Base-by-base conservation (phyloP, 2,797 vertebrate species). In the Rhinella marina region DNA sequence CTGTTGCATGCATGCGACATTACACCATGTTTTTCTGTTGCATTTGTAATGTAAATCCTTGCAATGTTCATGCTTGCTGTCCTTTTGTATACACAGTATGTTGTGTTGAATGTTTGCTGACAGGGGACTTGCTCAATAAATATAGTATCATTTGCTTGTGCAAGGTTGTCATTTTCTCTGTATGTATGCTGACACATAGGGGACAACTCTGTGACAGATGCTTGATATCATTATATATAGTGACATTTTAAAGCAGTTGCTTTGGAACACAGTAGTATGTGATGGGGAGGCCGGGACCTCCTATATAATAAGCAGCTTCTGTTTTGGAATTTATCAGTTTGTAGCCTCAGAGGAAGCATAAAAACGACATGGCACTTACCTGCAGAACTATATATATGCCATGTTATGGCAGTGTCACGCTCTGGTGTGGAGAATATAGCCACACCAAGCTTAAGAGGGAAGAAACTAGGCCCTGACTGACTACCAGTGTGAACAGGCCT, bases 171-270 rank as follows among this genome's bases (percentile, higher is more conserved):
- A 87, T 52, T 23, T 54, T 68, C 48, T 54, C 59, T 57, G 59
- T 32, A 41, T 87, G 81, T 66, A 72, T 23, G 12, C n/a, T 21
- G 32, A 52, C 7, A 66, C 32, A 72, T 52, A 17, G 12, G 29
- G 41, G 21, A 83, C 50, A 56, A 62, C 50, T n/a, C 25, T 70
- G 70, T 17, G 16, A 64, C 73, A 83, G 50, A 83, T 82, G 2
- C 50, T 78, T 87, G 27, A 56, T 72, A 61, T 70, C 21, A 82
- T 83, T 83, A 87, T 83, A 19, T 41, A 32, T 75, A 64, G 70
- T 83, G 72, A 83, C 81, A 77, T 82, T 77, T 75, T 25, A 57
- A 78, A 87, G 80, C 50, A 83, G 70, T 88, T 84, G 59, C 41
- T n/a, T 25, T 66, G 50, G 32, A 54, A 41, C 52, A 83, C 19